A percentile compares a stretch with the other conserved stretches of the same genome.
Evolutionary conservation across 2,888 invertebrate species (phyloP).

Genomic region (Palloptera scutellata): DNA sequence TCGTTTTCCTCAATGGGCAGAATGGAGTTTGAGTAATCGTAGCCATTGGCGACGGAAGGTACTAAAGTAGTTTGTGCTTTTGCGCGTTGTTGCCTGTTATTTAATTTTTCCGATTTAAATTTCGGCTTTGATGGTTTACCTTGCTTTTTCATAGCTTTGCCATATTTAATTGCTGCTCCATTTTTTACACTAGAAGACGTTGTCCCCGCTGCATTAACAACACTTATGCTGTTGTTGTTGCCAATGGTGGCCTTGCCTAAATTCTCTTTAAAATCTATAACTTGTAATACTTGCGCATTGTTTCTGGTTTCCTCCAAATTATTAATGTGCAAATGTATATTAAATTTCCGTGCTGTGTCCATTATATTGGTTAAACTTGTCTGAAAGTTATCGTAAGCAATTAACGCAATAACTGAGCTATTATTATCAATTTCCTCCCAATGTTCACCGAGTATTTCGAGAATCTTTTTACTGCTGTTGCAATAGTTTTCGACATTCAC

Average conservation of each 20-base stretch:
- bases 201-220: neutral
- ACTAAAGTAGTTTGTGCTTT: too few species aligned
- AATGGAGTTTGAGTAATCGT: constrained; percentile 15
- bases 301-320: constrained; percentile 15
- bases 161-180: neutral
- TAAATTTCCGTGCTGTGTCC: constrained; percentile 38
- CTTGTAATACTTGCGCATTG: neutral
- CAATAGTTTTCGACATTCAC: constrained; percentile 27
- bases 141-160: neutral
- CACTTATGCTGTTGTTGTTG: too few species aligned
- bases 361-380: constrained; percentile 35
- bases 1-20: constrained; percentile 13
- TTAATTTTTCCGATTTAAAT: neutral
- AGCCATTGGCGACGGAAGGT: neutral
- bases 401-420: constrained; percentile 16
- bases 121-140: neutral
- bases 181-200: neutral
- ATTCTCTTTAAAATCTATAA: neutral
- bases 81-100: neutral
- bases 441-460: constrained; percentile 16
- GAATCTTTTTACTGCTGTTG: constrained; percentile 17
- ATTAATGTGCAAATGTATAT: constrained; percentile 35
- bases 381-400: constrained; percentile 34
- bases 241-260: too few species aligned
- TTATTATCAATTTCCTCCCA: constrained; percentile 19